phyloP scores from a whole-genome alignment of 2,797 vertebrate genomes.

The Synanceia verrucosa region DNA sequence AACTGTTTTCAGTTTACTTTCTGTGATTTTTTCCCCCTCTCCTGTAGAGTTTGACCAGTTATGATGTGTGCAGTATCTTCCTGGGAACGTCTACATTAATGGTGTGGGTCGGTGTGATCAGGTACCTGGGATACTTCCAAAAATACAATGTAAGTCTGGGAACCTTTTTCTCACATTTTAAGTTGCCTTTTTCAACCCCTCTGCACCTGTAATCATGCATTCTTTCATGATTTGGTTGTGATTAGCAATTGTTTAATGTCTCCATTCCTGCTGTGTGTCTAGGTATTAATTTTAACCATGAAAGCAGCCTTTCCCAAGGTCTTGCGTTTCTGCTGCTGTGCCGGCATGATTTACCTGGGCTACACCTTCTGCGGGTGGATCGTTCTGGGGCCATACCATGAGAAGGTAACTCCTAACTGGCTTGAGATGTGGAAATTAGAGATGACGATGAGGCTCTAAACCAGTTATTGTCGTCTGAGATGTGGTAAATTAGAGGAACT shows the following conservation, averaged over 20 bases:
- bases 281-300: conserved; percentile 98
- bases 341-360: conserved; percentile 98
- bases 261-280: neutral
- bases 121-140: conserved; percentile 97
- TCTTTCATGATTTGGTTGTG: neutral
- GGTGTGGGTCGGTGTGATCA: conserved; percentile 96
- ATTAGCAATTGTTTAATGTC: neutral
- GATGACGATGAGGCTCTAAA: neutral
- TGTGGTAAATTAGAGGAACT: conserved; percentile 17
- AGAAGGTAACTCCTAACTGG: conserved; percentile 85
- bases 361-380: conserved; percentile 99
- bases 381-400: conserved; percentile 95
- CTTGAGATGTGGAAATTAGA: neutral
- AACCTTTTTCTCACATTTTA: neutral
- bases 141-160: conserved; percentile 92
- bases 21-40: neutral
- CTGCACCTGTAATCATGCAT: neutral
- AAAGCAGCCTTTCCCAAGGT: conserved; percentile 94
- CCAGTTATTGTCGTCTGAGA: neutral
- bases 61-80: conserved; percentile 97
- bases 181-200: neutral
- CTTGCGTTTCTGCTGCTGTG: conserved; percentile 95
- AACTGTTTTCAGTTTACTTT: neutral
- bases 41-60: conserved; percentile 90
- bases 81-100: conserved; percentile 94